Evolutionary conservation across 1,140 invertebrate species (phyloP), one percentile per base, ranked within the genome.

Genomic region (Chironomus tepperi): DNA sequence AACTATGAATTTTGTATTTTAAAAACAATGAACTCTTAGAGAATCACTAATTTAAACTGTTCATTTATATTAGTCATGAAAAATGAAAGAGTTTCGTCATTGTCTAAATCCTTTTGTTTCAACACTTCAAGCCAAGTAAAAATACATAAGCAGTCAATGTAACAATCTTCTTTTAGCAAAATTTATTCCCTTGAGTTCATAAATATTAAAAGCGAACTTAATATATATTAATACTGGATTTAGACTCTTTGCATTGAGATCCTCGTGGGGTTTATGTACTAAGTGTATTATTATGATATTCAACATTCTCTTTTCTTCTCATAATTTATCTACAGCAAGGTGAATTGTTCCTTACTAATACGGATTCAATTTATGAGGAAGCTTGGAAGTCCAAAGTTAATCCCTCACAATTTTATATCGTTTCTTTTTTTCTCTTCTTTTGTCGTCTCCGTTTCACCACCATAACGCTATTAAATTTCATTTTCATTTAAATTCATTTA

Each of bases 401-500:
- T 57, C n/a, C n/a, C n/a, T 57, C 47, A 57, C 47, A n/a, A n/a
- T 12, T 57, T n/a, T n/a, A 10, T 57, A n/a, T 47, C 43, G 8
- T 47, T 57, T 15, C 3, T n/a, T n/a, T 12, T n/a, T 15, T 57
- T n/a, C 15, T 47, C 43, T 47, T 47, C 8, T 47, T 47, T 47
- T 15, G 15, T 57, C n/a, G 47, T 15, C 12, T n/a, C 12, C n/a
- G 10, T 57, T 57, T 57, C 5, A 15, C 47, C 47, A 57, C 47
- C 47, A 57, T 57, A n/a, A 57, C 47, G 47, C 47, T 57, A 57
- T 57, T 57, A 57, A 57, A 57, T 57, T 57, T 57, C 47, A 57
- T 57, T 57, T 57, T 57, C 47, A 57, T 57, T 57, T 57, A 57
- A 57, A 57, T 57, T 57, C 47, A 57, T 57, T 57, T 57, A 57